phyloP scores from a whole-genome alignment of 1,140 invertebrate genomes.

The Notospermus geniculatus region DNA sequence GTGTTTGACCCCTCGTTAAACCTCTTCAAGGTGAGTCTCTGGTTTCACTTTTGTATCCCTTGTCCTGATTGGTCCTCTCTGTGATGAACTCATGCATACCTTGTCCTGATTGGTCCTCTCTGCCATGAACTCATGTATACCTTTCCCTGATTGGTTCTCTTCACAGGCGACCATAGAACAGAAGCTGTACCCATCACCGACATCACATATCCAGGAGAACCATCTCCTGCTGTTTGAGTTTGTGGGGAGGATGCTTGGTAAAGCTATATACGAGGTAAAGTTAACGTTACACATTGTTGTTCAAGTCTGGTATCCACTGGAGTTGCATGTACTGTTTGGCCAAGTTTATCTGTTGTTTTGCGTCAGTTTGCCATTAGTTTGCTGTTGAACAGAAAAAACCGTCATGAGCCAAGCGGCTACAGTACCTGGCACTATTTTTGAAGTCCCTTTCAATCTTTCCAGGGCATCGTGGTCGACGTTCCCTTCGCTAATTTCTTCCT shows the following conservation, averaged over 20 bases:
- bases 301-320: constrained; percentile 6
- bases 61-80: no score
- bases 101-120: no score
- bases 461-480: constrained; percentile 97
- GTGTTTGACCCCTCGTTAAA: constrained; percentile 98
- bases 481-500: constrained; percentile 98
- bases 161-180: constrained; percentile 83
- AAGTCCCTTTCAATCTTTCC: constrained; percentile 31
- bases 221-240: constrained; percentile 97
- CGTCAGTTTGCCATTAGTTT: neutral
- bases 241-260: constrained; percentile 94
- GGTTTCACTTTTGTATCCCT: no score
- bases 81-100: no score
- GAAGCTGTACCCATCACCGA: constrained; percentile 72
- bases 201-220: constrained; percentile 72
- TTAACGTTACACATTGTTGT: neutral
- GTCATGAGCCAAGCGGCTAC: no score
- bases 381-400: no score
- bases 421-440: no score
- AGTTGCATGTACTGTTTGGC: neutral
- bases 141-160: no score
- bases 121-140: no score
- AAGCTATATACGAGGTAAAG: constrained; percentile 84
- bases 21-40: constrained; percentile 73
- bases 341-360: neutral